Percentiles rank a stretch among this genome's conserved stretches.
These are phyloP conservation scores for Nycticorax nycticorax DNA, from an alignment of 2,113 vertebrate species.

Conservation along the genomic window DNA sequence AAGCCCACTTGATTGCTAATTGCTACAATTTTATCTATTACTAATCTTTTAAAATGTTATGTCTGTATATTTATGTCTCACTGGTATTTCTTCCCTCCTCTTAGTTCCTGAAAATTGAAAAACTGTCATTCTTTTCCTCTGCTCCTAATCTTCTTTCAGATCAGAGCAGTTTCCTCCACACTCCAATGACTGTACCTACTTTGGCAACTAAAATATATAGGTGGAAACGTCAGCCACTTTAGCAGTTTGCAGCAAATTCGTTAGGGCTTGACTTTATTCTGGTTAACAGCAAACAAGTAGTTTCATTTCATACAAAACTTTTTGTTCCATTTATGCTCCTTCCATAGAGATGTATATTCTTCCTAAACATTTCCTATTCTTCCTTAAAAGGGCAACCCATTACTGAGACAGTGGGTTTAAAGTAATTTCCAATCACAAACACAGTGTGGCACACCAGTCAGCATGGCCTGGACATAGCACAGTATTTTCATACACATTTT, in stretches of 20 bases:
- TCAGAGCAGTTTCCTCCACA: not conserved
- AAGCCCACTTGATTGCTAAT: not conserved
- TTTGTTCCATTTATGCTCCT: not conserved
- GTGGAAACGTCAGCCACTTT: not conserved
- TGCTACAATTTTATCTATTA: not conserved
- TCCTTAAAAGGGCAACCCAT: not conserved
- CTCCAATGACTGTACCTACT: not conserved
- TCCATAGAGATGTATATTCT: not conserved
- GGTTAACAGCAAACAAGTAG: not conserved
- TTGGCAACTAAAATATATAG: not conserved
- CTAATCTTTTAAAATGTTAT: not conserved
- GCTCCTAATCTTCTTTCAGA: not conserved
- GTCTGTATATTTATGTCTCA: not conserved
- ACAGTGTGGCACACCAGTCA: not conserved
- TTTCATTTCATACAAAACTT: not conserved
- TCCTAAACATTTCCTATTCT: not conserved
- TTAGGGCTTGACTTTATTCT: not conserved
- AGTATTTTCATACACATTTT: not conserved
- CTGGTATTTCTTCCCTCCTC: not conserved
- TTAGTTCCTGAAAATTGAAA: not conserved
- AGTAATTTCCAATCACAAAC: not conserved
- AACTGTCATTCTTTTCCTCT: not conserved
- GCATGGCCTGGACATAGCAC: not conserved
- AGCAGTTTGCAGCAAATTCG: not conserved
- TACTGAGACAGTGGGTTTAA: not conserved